Evolutionary conservation across 1,140 invertebrate species (phyloP).

Genomic region (Rhagoletis pomonella): DNA sequence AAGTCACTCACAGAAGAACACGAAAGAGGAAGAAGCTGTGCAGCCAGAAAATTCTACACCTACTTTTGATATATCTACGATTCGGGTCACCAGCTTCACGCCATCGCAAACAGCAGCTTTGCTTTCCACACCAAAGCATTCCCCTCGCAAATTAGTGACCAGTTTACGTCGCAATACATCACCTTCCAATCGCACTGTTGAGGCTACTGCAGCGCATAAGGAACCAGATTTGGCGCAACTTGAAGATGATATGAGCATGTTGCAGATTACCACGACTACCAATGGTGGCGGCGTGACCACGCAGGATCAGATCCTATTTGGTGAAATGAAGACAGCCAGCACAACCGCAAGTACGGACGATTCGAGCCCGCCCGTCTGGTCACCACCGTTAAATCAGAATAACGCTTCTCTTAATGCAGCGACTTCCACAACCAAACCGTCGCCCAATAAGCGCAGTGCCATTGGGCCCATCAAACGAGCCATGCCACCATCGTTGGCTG

Average conservation of each 20-base stretch:
- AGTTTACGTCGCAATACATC: conserved; percentile 17
- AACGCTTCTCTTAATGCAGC: background rate
- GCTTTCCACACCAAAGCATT: conserved; percentile 70
- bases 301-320: conserved; percentile 65
- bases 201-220: conserved; percentile 21
- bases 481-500: conserved; percentile 93
- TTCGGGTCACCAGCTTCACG: conserved; percentile 67
- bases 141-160: conserved; percentile 60
- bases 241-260: conserved; percentile 66
- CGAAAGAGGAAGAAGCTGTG: conserved; percentile 60
- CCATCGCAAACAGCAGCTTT: conserved; percentile 68
- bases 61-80: conserved; percentile 65
- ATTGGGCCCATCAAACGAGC: conserved; percentile 81
- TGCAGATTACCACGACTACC: conserved; percentile 66
- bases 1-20: conserved; percentile 76
- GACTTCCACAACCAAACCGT: background rate
- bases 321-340: conserved; percentile 53
- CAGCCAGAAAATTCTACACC: conserved; percentile 15
- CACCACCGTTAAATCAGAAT: conserved; percentile 38
- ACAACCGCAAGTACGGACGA: conserved; percentile 56
- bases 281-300: conserved; percentile 48
- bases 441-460: conserved; percentile 58
- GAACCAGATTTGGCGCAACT: conserved; percentile 58
- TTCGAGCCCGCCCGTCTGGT: conserved; percentile 61
- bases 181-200: background rate